These are phyloP conservation scores for Aphaenogaster rudis DNA, from an alignment of 1,140 invertebrate genomes.

Conservation along the genomic window DNA sequence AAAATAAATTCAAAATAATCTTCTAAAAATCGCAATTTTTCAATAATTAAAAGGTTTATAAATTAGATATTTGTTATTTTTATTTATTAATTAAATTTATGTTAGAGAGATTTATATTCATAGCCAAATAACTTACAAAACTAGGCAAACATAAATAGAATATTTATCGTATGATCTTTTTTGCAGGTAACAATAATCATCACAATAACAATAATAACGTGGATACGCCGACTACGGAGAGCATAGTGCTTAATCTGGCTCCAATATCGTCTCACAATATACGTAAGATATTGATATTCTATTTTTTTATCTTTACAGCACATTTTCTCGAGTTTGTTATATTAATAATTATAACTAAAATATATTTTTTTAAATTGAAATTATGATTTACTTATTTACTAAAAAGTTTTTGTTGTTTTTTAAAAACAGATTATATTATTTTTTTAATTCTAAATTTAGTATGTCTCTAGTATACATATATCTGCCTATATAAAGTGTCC, in stretches of 20 bases:
- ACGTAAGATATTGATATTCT: slow-evolving; percentile 71
- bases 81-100: background rate
- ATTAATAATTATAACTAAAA: too few relatives aligned
- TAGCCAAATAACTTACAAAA: background rate
- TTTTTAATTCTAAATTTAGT: too few relatives aligned
- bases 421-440: too few relatives aligned
- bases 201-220: slow-evolving; percentile 78
- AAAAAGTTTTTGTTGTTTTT: too few relatives aligned
- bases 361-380: too few relatives aligned
- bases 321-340: background rate
- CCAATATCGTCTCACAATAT: slow-evolving; percentile 88
- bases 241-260: slow-evolving; percentile 92
- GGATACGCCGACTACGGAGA: slow-evolving; percentile 87
- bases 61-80: background rate
- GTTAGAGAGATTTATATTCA: background rate
- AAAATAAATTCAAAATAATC: background rate
- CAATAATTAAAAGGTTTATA: slow-evolving; percentile 9
- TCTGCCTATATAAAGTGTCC: too few relatives aligned
- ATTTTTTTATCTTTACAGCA: slow-evolving; percentile 10
- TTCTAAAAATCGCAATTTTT: background rate
- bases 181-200: slow-evolving; percentile 83
- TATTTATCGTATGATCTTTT: slow-evolving; percentile 19
- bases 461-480: too few relatives aligned
- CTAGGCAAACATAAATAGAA: background rate
- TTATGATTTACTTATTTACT: too few relatives aligned